Base-by-base conservation (phyloP, 1,140 invertebrate species). In the Phymastichus coffea region DNA sequence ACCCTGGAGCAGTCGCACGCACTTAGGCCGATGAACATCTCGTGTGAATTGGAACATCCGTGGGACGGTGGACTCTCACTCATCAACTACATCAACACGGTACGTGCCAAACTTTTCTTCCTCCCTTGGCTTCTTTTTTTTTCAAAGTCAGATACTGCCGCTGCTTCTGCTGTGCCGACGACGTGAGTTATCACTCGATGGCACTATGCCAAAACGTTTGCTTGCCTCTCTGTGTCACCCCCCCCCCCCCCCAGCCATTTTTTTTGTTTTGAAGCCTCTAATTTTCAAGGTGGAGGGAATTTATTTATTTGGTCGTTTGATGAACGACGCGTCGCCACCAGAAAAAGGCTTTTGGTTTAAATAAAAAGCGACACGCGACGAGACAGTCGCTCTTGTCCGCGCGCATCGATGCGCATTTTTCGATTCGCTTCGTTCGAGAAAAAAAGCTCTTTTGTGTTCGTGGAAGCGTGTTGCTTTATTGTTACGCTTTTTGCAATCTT, bases 41-140 rank as follows among this genome's bases (percentile, higher is more conserved):
- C 87, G 33, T 90, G 88, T 68, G 85, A 88, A 66, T 80, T 84
- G 20, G 87, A 90, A 71, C 80, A 83, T 59, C 86, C 89, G 0
- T 92, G 90, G 90, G 83, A 86, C 37, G 87, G 88, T 28, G 91
- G 90, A n/a, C 83, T 88, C 37, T 89, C 87, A 62, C 83, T 92
- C 38, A 86, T 90, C 66, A 92, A 93, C 76, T 92, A 91, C 77
- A 88, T 89, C 65, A 88, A 88, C 76, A 82, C 87, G 64, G 87
- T 89, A 75, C 84, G 84, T 58, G 28, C n/a, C n/a, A n/a, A n/a
- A n/a, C n/a, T n/a, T n/a, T n/a, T n/a, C n/a, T n/a, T n/a, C n/a
- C n/a, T n/a, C n/a, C n/a, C n/a, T n/a, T n/a, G n/a, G n/a, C n/a
- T n/a, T n/a, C n/a, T n/a, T n/a, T n/a, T n/a, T n/a, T n/a, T n/a